Base-by-base conservation (phyloP, 2,113 vertebrate genomes). In the Tamias sibiricus region DNA sequence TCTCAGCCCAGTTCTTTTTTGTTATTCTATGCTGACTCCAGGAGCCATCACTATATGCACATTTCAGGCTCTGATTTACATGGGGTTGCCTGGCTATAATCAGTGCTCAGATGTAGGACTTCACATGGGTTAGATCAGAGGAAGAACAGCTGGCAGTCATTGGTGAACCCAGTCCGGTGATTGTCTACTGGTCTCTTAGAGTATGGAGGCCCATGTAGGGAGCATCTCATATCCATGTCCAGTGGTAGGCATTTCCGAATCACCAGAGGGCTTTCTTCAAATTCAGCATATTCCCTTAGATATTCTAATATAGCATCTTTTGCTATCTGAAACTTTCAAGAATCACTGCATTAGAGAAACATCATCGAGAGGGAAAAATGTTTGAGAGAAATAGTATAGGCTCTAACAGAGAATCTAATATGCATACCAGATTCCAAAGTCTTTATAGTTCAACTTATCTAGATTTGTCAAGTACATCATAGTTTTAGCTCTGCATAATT, bases 401-500 rank as follows among this genome's bases (percentile, higher is more conserved):
- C 14, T 80, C 89, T 74, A 75, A 79, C 1, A 74, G 4, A 26
- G 37, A 83, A 47, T 24, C 6, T 42, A 85, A n/a, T 86, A 52
- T 66, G n/a, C 9, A 12, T 32, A 47, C 32, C 24, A 82, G 35
- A 90, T 40, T 92, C 5, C 59, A 77, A 14, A 52, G 66, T 91
- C 49, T n/a, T 84, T 40, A 12, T 74, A 69, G n/a, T 37, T 82
- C 6, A 28, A 22, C 28, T 85, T 80, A 64, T 1, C 37, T 85
- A 14, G 32, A 85, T 88, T 85, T 37, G 5, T 95, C 44, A 76
- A 77, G 16, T 32, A 44, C 2, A 14, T 42, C 26, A 49, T 59
- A 54, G 30, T 88, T 85, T 77, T 52, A 69, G 44, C 59, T 83
- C 44, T 90, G 47, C n/a, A 10, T 69, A 72, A 86, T 16, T 86